Base-by-base conservation (phyloP, 2,113 vertebrate species). In the Budorcas taxicolor region DNA sequence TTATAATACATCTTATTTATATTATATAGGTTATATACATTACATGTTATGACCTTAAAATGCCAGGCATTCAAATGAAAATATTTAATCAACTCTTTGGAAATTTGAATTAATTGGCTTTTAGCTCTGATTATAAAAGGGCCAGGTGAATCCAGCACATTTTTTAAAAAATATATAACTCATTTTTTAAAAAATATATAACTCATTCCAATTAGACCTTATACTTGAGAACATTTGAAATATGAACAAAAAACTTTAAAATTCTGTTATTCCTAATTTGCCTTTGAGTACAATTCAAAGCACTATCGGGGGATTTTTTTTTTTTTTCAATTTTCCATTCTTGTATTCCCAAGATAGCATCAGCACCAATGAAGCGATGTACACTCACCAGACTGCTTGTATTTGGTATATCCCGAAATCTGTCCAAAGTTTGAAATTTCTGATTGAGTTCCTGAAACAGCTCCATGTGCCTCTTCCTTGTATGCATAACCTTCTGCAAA, bases 401-500 rank as follows among this genome's bases (percentile, higher is more conserved):
- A 99, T 99, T 99, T 99, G 99, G 99, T 99, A 99, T 99, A 98
- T 99, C 99, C 99, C 99, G 99, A 99, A 99, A 99, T 99, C 99
- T 99, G 99, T 99, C 99, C 99, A 99, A 99, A 97, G 99, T 99
- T 98, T 99, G 99, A 99, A 99, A 99, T 99, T 99, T 99, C 99
- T 99, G 99, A 99, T 99, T 99, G 99, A 99, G 99, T 99, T 99
- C 99, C 99, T 99, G 99, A 99, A 99, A 99, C 98, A 99, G 99
- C 99, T 99, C 99, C 99, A 99, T 99, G 98, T 99, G 99, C 98
- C 99, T 99, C 99, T 99, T 99, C 99, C 99, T 99, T 98, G 99
- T 99, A 99, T 99, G 99, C 99, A 99, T 99, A 99, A 99, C 99
- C 99, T 99, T 99, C 99, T 99, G 99, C 97, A 99, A 99, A 98